Evolutionary conservation across 2,113 vertebrate genomes (phyloP).

Genomic region (Zapus hudsonius): DNA sequence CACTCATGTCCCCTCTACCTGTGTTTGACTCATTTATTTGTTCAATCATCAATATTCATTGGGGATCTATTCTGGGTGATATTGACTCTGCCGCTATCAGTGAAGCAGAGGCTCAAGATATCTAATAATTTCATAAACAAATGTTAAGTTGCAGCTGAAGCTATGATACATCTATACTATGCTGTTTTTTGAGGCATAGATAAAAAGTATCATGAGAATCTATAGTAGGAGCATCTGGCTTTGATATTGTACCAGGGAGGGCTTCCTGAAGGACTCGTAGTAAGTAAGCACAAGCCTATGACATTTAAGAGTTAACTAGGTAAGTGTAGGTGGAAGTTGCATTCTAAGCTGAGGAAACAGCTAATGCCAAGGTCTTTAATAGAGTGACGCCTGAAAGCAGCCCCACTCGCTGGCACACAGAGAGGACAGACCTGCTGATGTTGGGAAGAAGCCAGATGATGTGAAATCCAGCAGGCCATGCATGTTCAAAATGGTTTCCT

Average conservation of each 20-base stretch:
- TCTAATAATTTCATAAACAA: background rate
- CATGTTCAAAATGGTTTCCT: background rate
- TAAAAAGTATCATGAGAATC: background rate
- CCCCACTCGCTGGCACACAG: background rate
- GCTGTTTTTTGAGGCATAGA: background rate
- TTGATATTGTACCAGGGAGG: background rate
- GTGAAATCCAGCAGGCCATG: background rate
- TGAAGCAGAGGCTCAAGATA: background rate
- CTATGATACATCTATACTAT: background rate
- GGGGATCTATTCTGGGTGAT: background rate
- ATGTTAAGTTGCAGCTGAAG: background rate
- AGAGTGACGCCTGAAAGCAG: background rate
- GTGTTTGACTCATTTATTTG: conserved; percentile 1
- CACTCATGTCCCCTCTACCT: background rate
- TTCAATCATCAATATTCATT: conserved; percentile 33
- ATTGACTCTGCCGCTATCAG: background rate
- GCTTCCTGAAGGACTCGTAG: background rate
- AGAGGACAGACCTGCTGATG: background rate
- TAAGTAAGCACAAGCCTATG: background rate
- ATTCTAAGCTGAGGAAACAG: background rate
- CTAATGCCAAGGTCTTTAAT: background rate
- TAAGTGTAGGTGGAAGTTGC: background rate
- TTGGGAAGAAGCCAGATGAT: background rate
- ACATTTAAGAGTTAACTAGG: background rate
- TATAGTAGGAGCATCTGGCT: background rate